Conservation (phyloP, 1,140 invertebrate genomes). For the Onthophagus taurus region DNA sequence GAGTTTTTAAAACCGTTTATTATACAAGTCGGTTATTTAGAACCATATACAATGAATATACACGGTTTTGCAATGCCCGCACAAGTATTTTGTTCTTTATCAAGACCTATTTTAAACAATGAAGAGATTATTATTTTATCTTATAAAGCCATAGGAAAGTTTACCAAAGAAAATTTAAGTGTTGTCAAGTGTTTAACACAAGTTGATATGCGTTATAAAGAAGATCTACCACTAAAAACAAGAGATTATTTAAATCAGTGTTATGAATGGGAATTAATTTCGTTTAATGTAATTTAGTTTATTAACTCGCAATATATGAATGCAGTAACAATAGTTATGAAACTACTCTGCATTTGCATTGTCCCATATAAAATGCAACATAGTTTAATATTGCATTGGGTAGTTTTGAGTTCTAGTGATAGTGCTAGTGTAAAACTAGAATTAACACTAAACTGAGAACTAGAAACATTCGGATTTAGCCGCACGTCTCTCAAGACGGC, state of each 20-base stretch:
- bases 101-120: conserved; percentile 21
- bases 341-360: no score
- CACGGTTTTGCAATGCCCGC: conserved; percentile 34
- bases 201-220: conserved; percentile 3
- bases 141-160: conserved; percentile 26
- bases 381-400: no score
- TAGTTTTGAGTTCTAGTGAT: no score
- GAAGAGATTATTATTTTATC: conserved; percentile 22
- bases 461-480: no score
- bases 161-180: conserved; percentile 22
- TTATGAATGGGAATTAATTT: conserved; percentile 33
- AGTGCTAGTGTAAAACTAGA: no score
- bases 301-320: no score
- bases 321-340: no score
- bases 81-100: conserved; percentile 34
- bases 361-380: no score
- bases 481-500: no score
- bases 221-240: conserved; percentile 9
- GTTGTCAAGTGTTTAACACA: conserved; percentile 9
- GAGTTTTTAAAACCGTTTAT: conserved; percentile 24
- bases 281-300: conserved; percentile 21
- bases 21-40: conserved; percentile 26
- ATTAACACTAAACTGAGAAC: no score
- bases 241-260: conserved; percentile 10
- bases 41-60: conserved; percentile 30